Conservation (phyloP, 2,888 invertebrate genomes). For the Volucella zonaria region DNA sequence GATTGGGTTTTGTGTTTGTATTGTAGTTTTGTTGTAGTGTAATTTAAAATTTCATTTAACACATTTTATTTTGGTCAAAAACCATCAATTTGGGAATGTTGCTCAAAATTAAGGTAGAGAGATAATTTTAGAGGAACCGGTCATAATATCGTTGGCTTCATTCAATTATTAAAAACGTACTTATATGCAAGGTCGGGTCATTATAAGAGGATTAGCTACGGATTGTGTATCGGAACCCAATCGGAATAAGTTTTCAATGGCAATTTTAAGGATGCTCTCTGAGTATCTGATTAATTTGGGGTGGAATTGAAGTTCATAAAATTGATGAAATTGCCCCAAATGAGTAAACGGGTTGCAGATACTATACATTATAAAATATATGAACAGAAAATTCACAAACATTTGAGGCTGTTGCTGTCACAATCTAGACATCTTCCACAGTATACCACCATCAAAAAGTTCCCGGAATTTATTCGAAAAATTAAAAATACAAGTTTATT, state of each 20-base stretch:
- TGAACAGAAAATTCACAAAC: too few species aligned
- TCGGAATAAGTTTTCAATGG: slow-evolving; percentile 14
- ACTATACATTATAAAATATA: too few species aligned
- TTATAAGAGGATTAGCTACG: slow-evolving; percentile 53
- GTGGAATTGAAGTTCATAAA: slow-evolving; percentile 5
- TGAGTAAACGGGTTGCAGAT: background rate
- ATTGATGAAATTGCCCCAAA: background rate
- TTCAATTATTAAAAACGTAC: slow-evolving; percentile 25
- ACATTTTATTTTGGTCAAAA: slow-evolving; percentile 13
- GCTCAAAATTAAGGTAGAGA: background rate
- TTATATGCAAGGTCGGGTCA: slow-evolving; percentile 10
- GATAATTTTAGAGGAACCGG: background rate
- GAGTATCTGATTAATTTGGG: slow-evolving; percentile 12
- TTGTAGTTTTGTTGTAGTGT: too few species aligned
- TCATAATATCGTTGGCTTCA: background rate
- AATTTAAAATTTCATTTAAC: too few species aligned
- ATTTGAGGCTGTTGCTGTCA: too few species aligned
- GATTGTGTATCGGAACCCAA: slow-evolving; percentile 27
- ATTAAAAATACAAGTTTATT: too few species aligned
- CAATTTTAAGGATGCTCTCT: slow-evolving; percentile 7
- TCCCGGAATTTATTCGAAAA: too few species aligned
- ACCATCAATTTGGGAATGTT: slow-evolving; percentile 26
- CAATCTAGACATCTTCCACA: too few species aligned
- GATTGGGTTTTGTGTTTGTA: too few species aligned
- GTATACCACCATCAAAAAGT: too few species aligned